Evolutionary conservation across 2,797 vertebrate species (phyloP), one percentile per base, ranked within the genome.

Genomic region (Pogonophryne albipinna): DNA sequence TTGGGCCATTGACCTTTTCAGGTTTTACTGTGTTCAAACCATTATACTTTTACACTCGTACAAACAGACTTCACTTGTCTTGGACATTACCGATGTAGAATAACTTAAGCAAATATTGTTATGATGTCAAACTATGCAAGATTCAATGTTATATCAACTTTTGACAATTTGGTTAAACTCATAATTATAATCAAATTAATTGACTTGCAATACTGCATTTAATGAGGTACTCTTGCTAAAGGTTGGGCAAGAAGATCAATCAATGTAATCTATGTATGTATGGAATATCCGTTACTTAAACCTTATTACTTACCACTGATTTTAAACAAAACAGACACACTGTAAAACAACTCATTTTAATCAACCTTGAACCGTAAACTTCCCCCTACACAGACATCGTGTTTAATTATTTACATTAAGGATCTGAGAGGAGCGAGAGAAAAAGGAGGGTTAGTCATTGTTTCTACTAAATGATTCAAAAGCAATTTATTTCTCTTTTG

Each of bases 391-490:
- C 80, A 83, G 57, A 81, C 53, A 62, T 23, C 23, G 38, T 38
- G 51, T 57, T 89, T 15, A 88, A 89, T 88, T 84, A 91, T 91
- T 90, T 82, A 91, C 23, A 71, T 41, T 27, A 47, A 58, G 53
- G 47, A 82, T 86, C 74, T 79, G 66, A 79, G 62, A 31, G 64
- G 16, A 61, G 53, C 49, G 65, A 60, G 51, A 71, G 72, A 74
- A 79, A 71, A 38, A 57, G 74, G 73, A 77, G 76, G 77, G 76
- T 84, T 84, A 65, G 72, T 72, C 76, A 72, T 67, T 86, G 83
- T 79, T 84, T 88, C 85, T 79, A 67, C 49, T 89, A 87, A 92
- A 89, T 89, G 79, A 87, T 89, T 89, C 64, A 89, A 81, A 73
- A 65, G 78, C 80, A 81, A 82, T 84, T 77, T 85, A 80, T 89